A percentile compares a stretch with the other conserved stretches of the same genome.
phyloP scores from a whole-genome alignment of 2,888 invertebrate genomes.

The Drosophila kokeensis region DNA sequence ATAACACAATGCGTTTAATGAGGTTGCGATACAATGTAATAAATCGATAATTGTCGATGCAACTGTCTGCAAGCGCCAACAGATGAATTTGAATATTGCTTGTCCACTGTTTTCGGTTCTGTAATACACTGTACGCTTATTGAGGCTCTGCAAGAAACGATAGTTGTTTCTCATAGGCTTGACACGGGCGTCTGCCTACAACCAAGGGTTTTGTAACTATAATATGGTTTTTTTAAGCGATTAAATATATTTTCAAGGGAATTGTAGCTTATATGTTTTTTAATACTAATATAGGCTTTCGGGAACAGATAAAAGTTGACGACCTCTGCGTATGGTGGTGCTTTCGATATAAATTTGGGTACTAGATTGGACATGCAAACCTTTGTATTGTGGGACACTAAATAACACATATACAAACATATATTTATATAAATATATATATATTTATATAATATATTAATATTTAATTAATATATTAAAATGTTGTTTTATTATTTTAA shows the following conservation, averaged over 20 bases:
- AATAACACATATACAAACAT: not conserved
- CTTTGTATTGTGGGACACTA: conserved; percentile 32
- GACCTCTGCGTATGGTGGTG: conserved; percentile 62
- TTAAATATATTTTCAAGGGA: not conserved
- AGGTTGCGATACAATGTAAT: not conserved
- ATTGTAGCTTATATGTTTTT: conserved; percentile 40
- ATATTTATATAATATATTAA: no score
- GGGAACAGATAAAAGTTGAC: conserved; percentile 65
- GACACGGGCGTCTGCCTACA: conserved; percentile 40
- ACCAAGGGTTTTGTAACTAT: conserved; percentile 62
- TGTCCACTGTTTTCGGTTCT: conserved; percentile 1
- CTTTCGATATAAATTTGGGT: conserved; percentile 26
- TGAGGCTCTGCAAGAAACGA: conserved; percentile 42
- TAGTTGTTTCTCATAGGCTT: conserved; percentile 57
- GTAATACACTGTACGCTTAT: conserved; percentile 40
- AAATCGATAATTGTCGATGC: conserved; percentile 22
- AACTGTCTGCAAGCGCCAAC: conserved; percentile 2
- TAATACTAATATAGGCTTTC: conserved; percentile 48
- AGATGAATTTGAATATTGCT: not conserved
- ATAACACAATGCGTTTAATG: not conserved
- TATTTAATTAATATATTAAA: no score
- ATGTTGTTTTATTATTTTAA: no score
- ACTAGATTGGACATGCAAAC: conserved; percentile 5
- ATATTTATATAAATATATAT: not conserved
- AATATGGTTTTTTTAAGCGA: not conserved